These are phyloP conservation scores for Trachymyrmex septentrionalis DNA, from an alignment of 1,140 invertebrate genomes.

Conservation along the genomic window DNA sequence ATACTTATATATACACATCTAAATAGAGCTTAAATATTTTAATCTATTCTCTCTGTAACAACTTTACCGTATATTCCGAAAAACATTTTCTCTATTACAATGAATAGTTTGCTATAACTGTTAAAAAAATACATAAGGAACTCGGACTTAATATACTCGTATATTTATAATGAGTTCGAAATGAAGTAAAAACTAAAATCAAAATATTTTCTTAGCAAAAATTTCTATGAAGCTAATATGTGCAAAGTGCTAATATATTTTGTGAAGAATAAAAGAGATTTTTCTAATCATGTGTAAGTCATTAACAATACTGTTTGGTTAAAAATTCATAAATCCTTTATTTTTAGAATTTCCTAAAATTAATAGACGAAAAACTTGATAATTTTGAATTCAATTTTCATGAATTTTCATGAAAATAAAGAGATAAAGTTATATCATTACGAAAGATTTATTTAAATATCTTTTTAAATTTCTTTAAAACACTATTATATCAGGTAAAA, in stretches of 20 bases:
- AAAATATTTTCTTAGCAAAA: slow-evolving; percentile 15
- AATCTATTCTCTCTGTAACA: not conserved
- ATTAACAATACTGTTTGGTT: not conserved
- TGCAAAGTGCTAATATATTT: slow-evolving; percentile 46
- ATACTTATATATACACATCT: not conserved
- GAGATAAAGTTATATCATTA: no score
- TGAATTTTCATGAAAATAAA: no score
- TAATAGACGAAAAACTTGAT: not conserved
- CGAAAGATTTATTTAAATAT: not conserved
- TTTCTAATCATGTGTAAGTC: slow-evolving; percentile 1
- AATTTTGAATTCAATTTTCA: not conserved
- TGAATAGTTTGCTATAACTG: not conserved
- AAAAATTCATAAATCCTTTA: not conserved
- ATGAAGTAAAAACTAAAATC: not conserved
- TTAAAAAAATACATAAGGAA: not conserved
- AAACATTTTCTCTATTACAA: not conserved
- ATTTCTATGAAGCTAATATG: not conserved
- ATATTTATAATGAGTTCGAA: not conserved
- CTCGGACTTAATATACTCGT: not conserved
- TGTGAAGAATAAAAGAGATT: slow-evolving; percentile 38
- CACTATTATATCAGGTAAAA: not conserved
- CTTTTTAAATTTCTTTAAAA: not conserved
- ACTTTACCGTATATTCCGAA: not conserved
- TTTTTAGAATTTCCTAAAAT: not conserved
- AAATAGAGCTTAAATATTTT: slow-evolving; percentile 2